Evolutionary conservation across 2,113 vertebrate species (phyloP).

Genomic region (Cinclus cinclus): DNA sequence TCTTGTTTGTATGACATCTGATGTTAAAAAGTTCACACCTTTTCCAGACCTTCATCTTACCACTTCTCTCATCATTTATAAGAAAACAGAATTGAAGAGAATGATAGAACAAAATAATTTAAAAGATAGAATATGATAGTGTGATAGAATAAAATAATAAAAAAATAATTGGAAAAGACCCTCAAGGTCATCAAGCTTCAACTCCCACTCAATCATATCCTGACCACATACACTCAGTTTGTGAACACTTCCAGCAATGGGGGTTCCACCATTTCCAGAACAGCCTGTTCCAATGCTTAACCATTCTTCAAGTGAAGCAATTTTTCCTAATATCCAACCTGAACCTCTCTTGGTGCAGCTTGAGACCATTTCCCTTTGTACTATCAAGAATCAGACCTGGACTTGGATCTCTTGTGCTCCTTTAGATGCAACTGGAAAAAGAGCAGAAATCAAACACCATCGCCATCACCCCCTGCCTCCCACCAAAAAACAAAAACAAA

Average conservation of each 20-base stretch:
- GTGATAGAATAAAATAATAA: background rate
- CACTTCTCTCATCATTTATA: background rate
- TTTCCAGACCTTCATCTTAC: background rate
- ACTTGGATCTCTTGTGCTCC: background rate
- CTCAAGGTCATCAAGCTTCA: background rate
- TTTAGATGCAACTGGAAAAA: background rate
- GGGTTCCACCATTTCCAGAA: background rate
- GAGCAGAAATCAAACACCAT: background rate
- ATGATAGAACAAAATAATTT: background rate
- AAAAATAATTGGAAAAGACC: background rate
- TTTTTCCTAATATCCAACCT: background rate
- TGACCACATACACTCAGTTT: background rate
- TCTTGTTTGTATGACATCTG: background rate
- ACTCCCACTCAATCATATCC: background rate
- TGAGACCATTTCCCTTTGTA: background rate
- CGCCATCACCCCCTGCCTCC: rapidly evolving
- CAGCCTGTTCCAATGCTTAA: background rate
- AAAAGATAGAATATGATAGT: background rate
- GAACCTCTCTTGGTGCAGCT: background rate
- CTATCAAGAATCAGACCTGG: background rate
- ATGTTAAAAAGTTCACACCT: background rate
- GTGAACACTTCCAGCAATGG: background rate
- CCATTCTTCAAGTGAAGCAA: too few species aligned
- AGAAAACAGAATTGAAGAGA: background rate
- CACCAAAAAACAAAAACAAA: too few species aligned